Conservation (phyloP, 2,888 invertebrate genomes). For the Sphaerophoria taeniata region DNA sequence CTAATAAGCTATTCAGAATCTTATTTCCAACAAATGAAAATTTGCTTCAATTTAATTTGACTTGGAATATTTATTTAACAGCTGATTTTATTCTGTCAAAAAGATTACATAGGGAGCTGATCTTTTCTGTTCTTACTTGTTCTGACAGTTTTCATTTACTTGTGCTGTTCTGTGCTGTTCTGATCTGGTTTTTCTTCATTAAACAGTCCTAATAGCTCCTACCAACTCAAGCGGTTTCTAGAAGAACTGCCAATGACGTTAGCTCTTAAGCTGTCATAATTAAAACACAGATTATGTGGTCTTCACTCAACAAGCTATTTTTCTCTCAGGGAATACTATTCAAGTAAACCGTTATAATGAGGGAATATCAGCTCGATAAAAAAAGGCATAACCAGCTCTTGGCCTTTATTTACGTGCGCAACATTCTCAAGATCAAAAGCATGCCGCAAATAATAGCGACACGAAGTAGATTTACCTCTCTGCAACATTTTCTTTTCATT, state of each 20-base stretch:
- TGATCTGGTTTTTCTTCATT: too few species aligned
- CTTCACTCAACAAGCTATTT: neutral
- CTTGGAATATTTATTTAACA: too few species aligned
- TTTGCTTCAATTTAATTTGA: too few species aligned
- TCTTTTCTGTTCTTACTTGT: too few species aligned
- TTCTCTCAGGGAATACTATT: slow-evolving; percentile 44
- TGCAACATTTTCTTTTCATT: slow-evolving; percentile 52
- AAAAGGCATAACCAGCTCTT: slow-evolving; percentile 20
- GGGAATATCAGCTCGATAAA: slow-evolving; percentile 25
- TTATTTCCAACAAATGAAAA: too few species aligned
- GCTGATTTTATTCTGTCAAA: too few species aligned
- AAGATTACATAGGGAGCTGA: too few species aligned
- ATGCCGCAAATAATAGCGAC: slow-evolving; percentile 62
- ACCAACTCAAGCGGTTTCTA: neutral
- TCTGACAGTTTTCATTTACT: too few species aligned
- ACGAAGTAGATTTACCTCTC: slow-evolving; percentile 32
- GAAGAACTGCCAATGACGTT: neutral
- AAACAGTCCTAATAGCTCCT: too few species aligned
- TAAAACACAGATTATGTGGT: neutral
- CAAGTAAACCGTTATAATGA: slow-evolving; percentile 42
- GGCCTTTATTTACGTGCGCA: slow-evolving; percentile 43
- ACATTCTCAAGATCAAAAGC: slow-evolving; percentile 61
- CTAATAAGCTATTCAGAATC: too few species aligned
- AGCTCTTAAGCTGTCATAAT: slow-evolving; percentile 12
- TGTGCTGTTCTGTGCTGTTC: too few species aligned